Evolutionary conservation across 2,113 vertebrate species (phyloP).

Genomic region (Syngnathoides biaculeatus): DNA sequence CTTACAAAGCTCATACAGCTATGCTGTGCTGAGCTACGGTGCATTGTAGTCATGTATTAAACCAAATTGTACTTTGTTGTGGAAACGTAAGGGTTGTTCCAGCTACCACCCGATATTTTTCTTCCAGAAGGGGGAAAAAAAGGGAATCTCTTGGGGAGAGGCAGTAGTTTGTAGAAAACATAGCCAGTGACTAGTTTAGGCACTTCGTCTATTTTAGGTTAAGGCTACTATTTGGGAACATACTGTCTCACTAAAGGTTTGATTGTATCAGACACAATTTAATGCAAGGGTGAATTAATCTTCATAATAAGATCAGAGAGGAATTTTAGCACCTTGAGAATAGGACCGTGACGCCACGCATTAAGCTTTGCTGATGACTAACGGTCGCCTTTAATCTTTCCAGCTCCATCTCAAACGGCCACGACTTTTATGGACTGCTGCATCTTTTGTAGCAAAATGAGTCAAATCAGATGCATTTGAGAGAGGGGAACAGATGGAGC

Average conservation of each 20-base stretch:
- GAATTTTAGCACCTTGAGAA: slow-evolving; percentile 7
- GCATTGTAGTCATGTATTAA: too few species aligned
- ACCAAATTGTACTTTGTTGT: too few species aligned
- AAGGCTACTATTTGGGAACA: neutral
- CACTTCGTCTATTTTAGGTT: neutral
- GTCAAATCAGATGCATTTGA: slow-evolving; percentile 21
- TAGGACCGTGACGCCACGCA: slow-evolving; percentile 10
- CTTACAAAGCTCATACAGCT: too few species aligned
- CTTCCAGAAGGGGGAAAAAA: too few species aligned
- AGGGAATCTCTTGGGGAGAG: neutral
- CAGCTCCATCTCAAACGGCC: slow-evolving; percentile 19
- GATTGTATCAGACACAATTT: slow-evolving; percentile 15
- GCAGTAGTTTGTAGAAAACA: neutral
- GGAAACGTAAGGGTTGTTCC: too few species aligned
- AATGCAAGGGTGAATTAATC: slow-evolving; percentile 12
- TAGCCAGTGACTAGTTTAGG: neutral
- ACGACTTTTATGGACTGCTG: slow-evolving; percentile 27
- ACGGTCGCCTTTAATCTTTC: slow-evolving; percentile 31
- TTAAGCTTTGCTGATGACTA: slow-evolving; percentile 11
- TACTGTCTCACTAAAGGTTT: slow-evolving; percentile 1
- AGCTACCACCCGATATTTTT: too few species aligned
- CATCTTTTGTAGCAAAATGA: slow-evolving; percentile 35
- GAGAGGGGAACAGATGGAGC: slow-evolving; percentile 52
- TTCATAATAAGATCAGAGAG: slow-evolving; percentile 15
- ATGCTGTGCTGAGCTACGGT: too few species aligned